These are phyloP conservation scores for Gonioctena quinquepunctata DNA, from an alignment of 1,140 invertebrate genomes.

Conservation along the genomic window DNA sequence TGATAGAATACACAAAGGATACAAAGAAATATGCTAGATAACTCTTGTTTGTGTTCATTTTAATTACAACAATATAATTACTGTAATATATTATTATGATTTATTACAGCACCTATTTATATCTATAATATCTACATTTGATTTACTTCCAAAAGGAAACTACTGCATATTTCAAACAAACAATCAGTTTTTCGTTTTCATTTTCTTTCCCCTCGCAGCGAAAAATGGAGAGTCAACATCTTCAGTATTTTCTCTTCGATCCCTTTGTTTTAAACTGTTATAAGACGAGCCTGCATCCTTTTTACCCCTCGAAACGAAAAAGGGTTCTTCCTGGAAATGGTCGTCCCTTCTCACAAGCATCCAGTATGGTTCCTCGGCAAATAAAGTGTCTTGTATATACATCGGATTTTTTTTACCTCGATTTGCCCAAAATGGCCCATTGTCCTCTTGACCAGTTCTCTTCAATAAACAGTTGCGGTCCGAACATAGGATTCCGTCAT, in stretches of 20 bases:
- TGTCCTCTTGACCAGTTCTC: conserved; percentile 22
- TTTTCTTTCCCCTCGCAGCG: conserved; percentile 38
- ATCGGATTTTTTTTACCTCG: conserved; percentile 47
- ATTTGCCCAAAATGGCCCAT: conserved; percentile 51
- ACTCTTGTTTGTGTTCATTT: too few species aligned
- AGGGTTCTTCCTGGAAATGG: conserved; percentile 32
- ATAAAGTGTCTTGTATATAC: conserved; percentile 29
- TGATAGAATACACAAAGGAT: too few species aligned
- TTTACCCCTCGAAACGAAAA: conserved; percentile 41
- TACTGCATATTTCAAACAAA: not conserved
- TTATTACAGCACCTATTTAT: not conserved
- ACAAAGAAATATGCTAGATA: too few species aligned
- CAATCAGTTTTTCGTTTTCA: conserved; percentile 15
- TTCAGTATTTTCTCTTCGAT: conserved; percentile 17
- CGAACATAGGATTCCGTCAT: conserved; percentile 27
- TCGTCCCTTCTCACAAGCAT: conserved; percentile 35
- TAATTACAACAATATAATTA: too few species aligned
- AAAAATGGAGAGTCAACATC: conserved; percentile 34
- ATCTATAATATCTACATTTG: not conserved
- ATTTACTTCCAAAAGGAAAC: not conserved
- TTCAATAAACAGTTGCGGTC: conserved; percentile 32
- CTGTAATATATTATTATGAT: not conserved
- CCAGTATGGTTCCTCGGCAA: conserved; percentile 46
- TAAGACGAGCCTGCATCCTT: conserved; percentile 15
- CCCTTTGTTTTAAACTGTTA: conserved; percentile 14